A percentile compares a stretch with the other conserved stretches of the same genome.
These are phyloP conservation scores for Lophura swinhoii DNA, from an alignment of 2,797 vertebrate genomes.

Conservation along the genomic window DNA sequence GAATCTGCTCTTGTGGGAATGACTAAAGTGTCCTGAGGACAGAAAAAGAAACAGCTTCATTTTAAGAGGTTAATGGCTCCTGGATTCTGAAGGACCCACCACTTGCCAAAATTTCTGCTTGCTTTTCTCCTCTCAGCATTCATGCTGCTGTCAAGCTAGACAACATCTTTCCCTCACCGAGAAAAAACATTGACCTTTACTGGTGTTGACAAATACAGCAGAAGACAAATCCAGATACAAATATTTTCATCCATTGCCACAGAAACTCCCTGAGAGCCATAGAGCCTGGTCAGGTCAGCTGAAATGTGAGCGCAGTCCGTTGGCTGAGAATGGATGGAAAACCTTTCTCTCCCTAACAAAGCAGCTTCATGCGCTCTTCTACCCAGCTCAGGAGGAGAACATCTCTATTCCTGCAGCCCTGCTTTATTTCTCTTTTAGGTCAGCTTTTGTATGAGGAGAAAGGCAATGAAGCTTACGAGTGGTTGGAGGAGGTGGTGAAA, in stretches of 20 bases:
- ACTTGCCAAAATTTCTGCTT: conserved; percentile 52
- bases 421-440: background rate
- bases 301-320: conserved; percentile 19
- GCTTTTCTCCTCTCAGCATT: conserved; percentile 46
- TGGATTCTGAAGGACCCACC: conserved; percentile 22
- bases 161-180: conserved; percentile 27
- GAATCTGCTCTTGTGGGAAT: background rate
- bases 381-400: background rate
- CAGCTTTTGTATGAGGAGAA: background rate
- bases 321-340: conserved; percentile 38
- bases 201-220: conserved; percentile 61
- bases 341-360: conserved; percentile 21
- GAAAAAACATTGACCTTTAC: conserved; percentile 62
- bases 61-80: conserved; percentile 54
- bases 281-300: conserved; percentile 22
- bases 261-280: conserved; percentile 48
- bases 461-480: background rate
- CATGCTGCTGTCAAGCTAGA: conserved; percentile 22
- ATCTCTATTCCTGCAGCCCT: background rate
- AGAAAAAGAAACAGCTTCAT: conserved; percentile 47
- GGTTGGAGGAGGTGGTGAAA: background rate
- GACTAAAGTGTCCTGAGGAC: conserved; percentile 28
- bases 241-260: conserved; percentile 65
- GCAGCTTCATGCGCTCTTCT: background rate
- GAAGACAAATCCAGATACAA: conserved; percentile 71